Percentiles rank a stretch among this genome's conserved stretches.
These are phyloP conservation scores for Vultur gryphus DNA, from an alignment of 2,797 vertebrate genomes.

Conservation along the genomic window DNA sequence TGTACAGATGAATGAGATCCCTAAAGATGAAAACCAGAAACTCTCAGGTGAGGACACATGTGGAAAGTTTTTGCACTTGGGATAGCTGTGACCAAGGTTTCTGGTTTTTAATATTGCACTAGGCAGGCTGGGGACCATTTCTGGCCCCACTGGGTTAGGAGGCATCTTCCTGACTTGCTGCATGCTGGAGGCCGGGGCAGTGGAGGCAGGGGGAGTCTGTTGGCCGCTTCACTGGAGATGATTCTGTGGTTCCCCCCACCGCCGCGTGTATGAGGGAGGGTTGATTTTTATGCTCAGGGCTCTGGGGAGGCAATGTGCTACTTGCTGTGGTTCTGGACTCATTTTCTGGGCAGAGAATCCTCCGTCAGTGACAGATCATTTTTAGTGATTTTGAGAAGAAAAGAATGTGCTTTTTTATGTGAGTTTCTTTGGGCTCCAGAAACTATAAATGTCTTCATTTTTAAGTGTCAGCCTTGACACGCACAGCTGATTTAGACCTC, in stretches of 20 bases:
- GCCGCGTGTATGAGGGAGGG: rapidly evolving
- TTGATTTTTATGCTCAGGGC: background rate
- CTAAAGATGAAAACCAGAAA: background rate
- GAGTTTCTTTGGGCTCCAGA: constrained; percentile 31
- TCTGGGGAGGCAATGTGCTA: background rate
- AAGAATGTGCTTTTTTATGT: constrained; percentile 31
- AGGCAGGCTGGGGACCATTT: background rate
- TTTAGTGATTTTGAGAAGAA: constrained; percentile 35
- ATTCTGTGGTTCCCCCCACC: background rate
- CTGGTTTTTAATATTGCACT: background rate
- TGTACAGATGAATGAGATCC: background rate
- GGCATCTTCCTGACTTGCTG: background rate
- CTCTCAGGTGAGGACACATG: background rate
- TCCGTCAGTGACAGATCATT: constrained; percentile 6
- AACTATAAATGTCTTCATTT: constrained; percentile 60
- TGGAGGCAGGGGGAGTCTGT: background rate
- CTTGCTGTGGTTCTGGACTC: background rate
- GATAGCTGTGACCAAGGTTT: background rate
- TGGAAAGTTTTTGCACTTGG: background rate
- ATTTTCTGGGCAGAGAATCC: constrained; percentile 27
- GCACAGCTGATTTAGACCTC: constrained; percentile 53
- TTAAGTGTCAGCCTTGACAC: constrained; percentile 61
- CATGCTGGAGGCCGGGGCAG: background rate
- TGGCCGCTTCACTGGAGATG: background rate
- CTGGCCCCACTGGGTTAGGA: background rate